phyloP scores from a whole-genome alignment of 1,140 invertebrate genomes.

The Formica exsecta region DNA sequence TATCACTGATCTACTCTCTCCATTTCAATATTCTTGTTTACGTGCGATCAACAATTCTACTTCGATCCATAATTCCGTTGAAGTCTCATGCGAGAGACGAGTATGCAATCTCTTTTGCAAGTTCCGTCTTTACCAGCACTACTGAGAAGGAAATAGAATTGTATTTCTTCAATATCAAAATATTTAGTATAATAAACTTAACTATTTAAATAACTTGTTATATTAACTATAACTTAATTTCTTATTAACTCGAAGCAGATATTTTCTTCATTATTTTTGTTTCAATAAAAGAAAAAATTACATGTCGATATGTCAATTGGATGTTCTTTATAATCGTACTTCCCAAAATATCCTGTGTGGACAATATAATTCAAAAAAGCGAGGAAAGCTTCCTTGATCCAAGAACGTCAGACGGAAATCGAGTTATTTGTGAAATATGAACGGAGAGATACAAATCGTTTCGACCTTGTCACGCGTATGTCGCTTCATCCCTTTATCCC shows the following conservation, averaged over 20 bases:
- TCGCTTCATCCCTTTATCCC: slow-evolving; percentile 76
- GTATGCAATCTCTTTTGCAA: background rate
- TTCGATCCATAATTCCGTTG: slow-evolving; percentile 13
- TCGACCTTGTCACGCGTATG: slow-evolving; percentile 64
- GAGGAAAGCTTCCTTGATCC: background rate
- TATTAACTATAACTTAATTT: background rate
- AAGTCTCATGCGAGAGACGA: background rate
- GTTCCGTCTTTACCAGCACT: background rate
- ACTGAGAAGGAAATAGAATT: background rate
- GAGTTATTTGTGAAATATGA: slow-evolving; percentile 14
- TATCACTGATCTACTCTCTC: slow-evolving; percentile 3
- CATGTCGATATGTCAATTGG: background rate
- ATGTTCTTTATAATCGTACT: background rate
- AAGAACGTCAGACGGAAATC: slow-evolving; percentile 21
- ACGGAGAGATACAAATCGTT: slow-evolving; percentile 24
- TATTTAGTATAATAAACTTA: background rate
- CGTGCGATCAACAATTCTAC: background rate
- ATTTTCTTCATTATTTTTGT: background rate
- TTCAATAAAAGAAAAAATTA: background rate
- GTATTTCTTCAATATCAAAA: slow-evolving; percentile 11
- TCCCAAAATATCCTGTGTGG: background rate
- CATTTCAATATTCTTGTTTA: slow-evolving; percentile 15
- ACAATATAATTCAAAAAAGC: background rate
- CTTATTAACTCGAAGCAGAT: background rate
- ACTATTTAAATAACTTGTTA: background rate